A percentile compares a stretch with the other conserved stretches of the same genome.
phyloP scores from a whole-genome alignment of 2,888 invertebrate genomes.

The Silvanus unidentatus region DNA sequence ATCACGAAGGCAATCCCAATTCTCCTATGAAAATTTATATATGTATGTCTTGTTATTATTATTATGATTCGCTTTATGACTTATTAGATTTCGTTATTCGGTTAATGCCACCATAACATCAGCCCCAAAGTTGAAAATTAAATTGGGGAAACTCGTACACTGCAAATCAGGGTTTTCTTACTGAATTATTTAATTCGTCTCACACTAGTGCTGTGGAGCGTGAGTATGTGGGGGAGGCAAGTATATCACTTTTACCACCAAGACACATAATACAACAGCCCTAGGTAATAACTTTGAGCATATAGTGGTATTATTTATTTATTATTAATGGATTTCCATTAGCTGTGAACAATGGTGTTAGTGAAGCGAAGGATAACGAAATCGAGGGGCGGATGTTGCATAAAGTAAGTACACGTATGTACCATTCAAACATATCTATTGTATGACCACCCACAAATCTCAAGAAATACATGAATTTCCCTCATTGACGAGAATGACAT shows the following conservation, averaged over 20 bases:
- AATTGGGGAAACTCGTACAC: background rate
- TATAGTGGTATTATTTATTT: conserved; percentile 37
- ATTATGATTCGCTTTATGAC: no score
- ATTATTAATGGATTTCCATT: conserved; percentile 43
- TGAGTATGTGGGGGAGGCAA: background rate
- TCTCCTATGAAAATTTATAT: no score
- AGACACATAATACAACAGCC: background rate
- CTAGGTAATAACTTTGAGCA: conserved; percentile 5
- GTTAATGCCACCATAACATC: no score
- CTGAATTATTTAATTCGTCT: conserved; percentile 1
- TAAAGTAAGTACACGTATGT: background rate
- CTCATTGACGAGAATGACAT: conserved; percentile 15
- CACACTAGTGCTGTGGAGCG: background rate
- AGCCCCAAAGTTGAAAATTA: no score
- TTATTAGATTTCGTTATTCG: no score
- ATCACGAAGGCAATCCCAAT: background rate
- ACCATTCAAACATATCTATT: conserved; percentile 1
- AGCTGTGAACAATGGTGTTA: conserved; percentile 38
- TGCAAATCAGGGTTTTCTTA: background rate
- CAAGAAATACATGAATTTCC: conserved; percentile 23
- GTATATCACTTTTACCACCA: background rate
- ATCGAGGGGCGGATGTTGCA: conserved; percentile 14
- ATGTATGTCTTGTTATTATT: no score
- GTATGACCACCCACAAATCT: conserved; percentile 28
- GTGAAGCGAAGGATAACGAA: conserved; percentile 28